These are phyloP conservation scores for Crenuchus spilurus DNA, from an alignment of 2,797 vertebrate genomes.

Conservation along the genomic window DNA sequence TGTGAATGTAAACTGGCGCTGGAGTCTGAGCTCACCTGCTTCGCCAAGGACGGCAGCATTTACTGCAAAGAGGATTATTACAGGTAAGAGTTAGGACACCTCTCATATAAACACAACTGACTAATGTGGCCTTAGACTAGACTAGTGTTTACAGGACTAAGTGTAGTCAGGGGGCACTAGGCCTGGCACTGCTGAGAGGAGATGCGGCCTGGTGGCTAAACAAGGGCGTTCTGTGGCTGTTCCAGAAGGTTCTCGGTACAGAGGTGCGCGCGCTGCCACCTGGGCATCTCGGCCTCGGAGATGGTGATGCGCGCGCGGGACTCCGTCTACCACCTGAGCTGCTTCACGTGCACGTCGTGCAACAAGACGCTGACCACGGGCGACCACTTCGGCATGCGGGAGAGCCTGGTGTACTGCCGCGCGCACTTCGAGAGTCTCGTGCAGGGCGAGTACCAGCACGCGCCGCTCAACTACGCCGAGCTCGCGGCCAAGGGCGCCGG, in stretches of 20 bases:
- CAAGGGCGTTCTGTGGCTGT: slow-evolving; percentile 51
- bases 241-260: slow-evolving; percentile 99
- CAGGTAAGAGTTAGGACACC: too few species aligned
- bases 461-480: slow-evolving; percentile 95
- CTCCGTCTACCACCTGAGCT: slow-evolving; percentile 98
- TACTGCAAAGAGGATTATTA: slow-evolving; percentile 99
- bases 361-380: slow-evolving; percentile 97
- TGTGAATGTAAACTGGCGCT: slow-evolving; percentile 99
- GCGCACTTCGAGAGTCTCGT: slow-evolving; percentile 95
- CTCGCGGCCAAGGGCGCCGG: slow-evolving; percentile 92
- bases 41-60: slow-evolving; percentile 99
- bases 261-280: slow-evolving; percentile 99
- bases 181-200: too few species aligned
- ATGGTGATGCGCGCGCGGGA: slow-evolving; percentile 99
- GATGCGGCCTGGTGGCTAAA: neutral
- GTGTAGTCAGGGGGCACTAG: too few species aligned
- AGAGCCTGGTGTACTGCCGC: slow-evolving; percentile 96
- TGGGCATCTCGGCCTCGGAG: slow-evolving; percentile 97
- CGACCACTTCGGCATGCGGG: slow-evolving; percentile 99
- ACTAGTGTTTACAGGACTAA: too few species aligned
- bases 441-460: slow-evolving; percentile 92
- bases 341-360: slow-evolving; percentile 97
- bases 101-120: too few species aligned
- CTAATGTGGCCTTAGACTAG: too few species aligned
- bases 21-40: slow-evolving; percentile 98